These are phyloP conservation scores for Stegodyphus mimosarum DNA, from an alignment of 1,140 invertebrate genomes.

Conservation along the genomic window DNA sequence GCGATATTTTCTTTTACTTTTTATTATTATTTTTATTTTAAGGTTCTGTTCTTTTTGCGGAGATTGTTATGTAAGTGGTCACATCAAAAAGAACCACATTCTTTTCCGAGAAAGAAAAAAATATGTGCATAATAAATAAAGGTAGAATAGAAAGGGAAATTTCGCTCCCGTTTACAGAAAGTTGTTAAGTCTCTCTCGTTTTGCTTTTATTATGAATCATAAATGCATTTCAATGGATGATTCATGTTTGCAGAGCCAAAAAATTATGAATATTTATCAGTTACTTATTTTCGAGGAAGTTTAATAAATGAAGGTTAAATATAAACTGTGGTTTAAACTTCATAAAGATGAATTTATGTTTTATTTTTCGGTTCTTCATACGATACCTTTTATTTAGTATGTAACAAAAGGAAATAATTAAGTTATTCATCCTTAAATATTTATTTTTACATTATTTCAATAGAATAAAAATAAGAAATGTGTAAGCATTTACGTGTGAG, in stretches of 20 bases:
- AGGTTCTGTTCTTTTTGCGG: background rate
- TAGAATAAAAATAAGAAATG: no score
- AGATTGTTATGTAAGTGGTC: conserved; percentile 38
- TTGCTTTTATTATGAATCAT: background rate
- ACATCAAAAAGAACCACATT: conserved; percentile 9
- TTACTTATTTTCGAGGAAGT: background rate
- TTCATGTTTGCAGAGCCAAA: background rate
- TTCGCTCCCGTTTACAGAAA: background rate
- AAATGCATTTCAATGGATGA: background rate
- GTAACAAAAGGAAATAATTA: no score
- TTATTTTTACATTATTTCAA: no score
- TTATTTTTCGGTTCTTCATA: no score
- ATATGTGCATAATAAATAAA: no score
- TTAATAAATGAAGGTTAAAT: background rate
- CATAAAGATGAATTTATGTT: no score
- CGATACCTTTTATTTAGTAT: no score
- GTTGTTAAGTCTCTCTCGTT: background rate
- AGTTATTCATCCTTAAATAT: no score
- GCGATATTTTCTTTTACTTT: conserved; percentile 14
- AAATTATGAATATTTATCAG: background rate
- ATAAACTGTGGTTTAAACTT: background rate
- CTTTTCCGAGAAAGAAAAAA: no score
- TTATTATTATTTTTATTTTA: conserved; percentile 7
- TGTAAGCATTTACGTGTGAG: no score
- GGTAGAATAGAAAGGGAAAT: background rate